Evolutionary conservation across 1,140 invertebrate species (phyloP).

Genomic region (Sinella curviseta): DNA sequence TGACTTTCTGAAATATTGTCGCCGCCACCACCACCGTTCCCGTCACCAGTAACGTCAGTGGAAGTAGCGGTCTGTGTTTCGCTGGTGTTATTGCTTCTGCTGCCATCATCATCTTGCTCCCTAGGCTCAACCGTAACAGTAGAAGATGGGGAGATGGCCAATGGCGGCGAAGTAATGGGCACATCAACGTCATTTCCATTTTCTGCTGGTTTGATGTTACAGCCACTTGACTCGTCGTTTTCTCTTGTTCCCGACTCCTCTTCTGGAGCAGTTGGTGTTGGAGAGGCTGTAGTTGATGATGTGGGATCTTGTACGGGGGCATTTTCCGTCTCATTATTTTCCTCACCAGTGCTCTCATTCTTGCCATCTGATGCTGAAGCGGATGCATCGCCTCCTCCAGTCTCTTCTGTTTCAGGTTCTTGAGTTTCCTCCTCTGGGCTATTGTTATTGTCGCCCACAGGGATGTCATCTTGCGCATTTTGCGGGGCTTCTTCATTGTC

Average conservation of each 20-base stretch:
- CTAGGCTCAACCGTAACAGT: too few species aligned
- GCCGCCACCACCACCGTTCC: background rate
- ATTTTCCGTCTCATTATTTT: conserved; percentile 24
- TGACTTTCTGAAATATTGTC: background rate
- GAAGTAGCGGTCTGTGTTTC: background rate
- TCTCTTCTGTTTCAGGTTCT: background rate
- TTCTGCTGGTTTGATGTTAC: background rate
- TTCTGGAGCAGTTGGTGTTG: background rate
- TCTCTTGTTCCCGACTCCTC: background rate
- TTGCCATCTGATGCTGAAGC: background rate
- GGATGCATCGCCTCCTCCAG: background rate
- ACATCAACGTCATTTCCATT: background rate
- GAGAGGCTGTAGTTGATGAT: background rate
- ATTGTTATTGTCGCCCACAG: background rate
- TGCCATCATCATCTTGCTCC: background rate
- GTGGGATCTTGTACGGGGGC: background rate
- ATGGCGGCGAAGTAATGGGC: background rate
- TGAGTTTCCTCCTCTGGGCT: conserved; percentile 7
- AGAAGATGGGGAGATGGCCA: background rate
- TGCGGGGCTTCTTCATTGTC: background rate
- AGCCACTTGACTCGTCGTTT: background rate
- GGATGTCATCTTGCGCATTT: background rate
- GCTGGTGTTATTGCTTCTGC: background rate
- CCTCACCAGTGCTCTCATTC: background rate
- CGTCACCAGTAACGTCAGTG: background rate